Evolutionary conservation across 2,797 vertebrate species (phyloP), one percentile per base, ranked within the genome.

Genomic region (Poeciliopsis presidionis): DNA sequence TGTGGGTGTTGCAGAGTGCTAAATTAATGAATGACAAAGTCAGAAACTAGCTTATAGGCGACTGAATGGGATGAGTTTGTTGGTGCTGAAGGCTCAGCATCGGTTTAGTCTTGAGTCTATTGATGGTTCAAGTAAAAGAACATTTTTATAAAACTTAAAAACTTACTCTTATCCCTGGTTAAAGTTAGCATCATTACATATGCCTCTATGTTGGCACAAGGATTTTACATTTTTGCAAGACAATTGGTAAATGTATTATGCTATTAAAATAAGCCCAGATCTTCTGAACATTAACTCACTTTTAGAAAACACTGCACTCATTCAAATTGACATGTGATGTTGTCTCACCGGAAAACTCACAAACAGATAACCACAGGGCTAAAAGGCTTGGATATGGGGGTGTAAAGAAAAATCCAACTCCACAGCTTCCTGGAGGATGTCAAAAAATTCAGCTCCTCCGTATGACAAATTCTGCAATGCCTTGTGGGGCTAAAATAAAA

Each of bases 401-500:
- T 80, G 74, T 79, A 84, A 90, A 57, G 41, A 76, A 75, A 61
- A 89, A 88, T 78, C 76, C 74, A 87, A 78, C 89, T 85, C 81
- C 39, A 77, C 82, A 85, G 86, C 82, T 85, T 86, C 85, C 78
- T 83, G 77, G 79, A 86, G 92, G 80, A 85, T 93, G 91, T 92
- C 83, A 94, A 81, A 90, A 89, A 86, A 87, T 76, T 88, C 85
- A 74, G 81, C 76, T 86, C 78, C 82, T 91, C 86, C 67, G 81
- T 86, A 86, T 91, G 90, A 93, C 93, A 93, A 94, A 92, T 90
- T 93, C 89, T 91, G 90, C 88, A 80, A 79, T 79, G 89, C 89
- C 92, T 93, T 89, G 77, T 84, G 88, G 86, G 91, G 83, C 89
- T 89, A 89, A 95, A 95, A 94, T 94, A 93, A 94, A 95, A 90